A percentile compares a stretch with the other conserved stretches of the same genome.
These are phyloP conservation scores for Oxygymnocypris stewartii DNA, from an alignment of 2,113 vertebrate genomes.

Conservation along the genomic window DNA sequence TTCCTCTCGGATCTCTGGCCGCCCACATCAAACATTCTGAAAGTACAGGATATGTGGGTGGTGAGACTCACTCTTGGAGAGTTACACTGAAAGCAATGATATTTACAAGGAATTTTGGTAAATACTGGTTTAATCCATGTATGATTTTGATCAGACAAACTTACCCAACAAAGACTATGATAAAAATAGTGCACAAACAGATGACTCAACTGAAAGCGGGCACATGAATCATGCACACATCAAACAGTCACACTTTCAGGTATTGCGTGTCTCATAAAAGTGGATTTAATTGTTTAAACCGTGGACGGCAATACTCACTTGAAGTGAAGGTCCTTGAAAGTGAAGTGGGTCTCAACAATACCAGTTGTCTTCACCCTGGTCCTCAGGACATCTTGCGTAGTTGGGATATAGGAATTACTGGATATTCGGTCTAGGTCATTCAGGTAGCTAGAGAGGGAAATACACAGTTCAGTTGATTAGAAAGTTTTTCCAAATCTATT, in stretches of 20 bases:
- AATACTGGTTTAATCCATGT: not conserved
- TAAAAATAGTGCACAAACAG: conserved; percentile 15
- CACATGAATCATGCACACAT: conserved; percentile 7
- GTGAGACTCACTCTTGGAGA: not conserved
- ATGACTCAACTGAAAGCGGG: conserved; percentile 11
- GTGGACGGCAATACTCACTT: conserved; percentile 80
- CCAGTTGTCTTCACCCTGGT: conserved; percentile 99
- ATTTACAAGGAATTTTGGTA: not conserved
- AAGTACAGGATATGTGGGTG: conserved; percentile 52
- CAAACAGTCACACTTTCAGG: not conserved
- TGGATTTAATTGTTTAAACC: not conserved
- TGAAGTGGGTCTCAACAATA: conserved; percentile 99
- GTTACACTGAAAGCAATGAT: not conserved
- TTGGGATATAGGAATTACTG: conserved; percentile 89
- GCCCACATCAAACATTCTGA: conserved; percentile 98
- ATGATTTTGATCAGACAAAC: not conserved
- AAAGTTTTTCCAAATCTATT: not conserved
- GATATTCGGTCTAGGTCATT: conserved; percentile 98
- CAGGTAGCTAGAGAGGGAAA: conserved; percentile 82
- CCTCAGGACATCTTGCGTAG: conserved; percentile 96
- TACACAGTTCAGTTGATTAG: not conserved
- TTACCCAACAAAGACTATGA: not conserved
- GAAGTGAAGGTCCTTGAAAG: conserved; percentile 99
- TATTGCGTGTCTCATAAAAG: not conserved
- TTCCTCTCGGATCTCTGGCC: conserved; percentile 97